Conservation (phyloP, 2,797 vertebrate species). For the Acipenser ruthenus region DNA sequence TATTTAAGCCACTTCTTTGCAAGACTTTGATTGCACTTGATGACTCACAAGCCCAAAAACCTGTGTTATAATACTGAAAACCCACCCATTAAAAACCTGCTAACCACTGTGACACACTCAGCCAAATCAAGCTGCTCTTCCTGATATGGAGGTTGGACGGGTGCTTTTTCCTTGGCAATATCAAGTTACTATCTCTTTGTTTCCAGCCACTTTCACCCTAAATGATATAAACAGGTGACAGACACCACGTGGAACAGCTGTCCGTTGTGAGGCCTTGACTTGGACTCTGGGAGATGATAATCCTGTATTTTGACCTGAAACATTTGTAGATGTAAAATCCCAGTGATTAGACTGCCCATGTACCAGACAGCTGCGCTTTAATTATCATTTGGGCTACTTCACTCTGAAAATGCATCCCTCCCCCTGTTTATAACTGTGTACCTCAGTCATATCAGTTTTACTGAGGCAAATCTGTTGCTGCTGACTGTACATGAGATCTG, state of each 20-base stretch:
- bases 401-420: constrained; percentile 22
- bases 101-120: no score
- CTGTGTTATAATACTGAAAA: no score
- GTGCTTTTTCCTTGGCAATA: constrained; percentile 19
- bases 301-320: constrained; percentile 27
- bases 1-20: no score
- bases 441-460: background rate
- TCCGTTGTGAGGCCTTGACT: constrained; percentile 20
- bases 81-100: no score
- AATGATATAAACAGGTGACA: constrained; percentile 59
- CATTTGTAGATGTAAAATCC: constrained; percentile 41
- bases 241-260: constrained; percentile 47
- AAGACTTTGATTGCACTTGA: no score
- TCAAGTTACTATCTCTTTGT: constrained; percentile 54
- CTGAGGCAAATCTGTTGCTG: constrained; percentile 26
- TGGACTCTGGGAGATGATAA: constrained; percentile 32
- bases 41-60: no score
- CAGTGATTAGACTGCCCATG: constrained; percentile 34
- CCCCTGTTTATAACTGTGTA: background rate
- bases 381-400: constrained; percentile 30
- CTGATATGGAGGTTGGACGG: background rate
- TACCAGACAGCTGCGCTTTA: constrained; percentile 40
- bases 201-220: constrained; percentile 40
- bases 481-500: background rate
- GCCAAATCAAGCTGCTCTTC: no score